A percentile compares a stretch with the other conserved stretches of the same genome.
Conservation (phyloP, 2,113 vertebrate species). For the Lutjanus erythropterus region DNA sequence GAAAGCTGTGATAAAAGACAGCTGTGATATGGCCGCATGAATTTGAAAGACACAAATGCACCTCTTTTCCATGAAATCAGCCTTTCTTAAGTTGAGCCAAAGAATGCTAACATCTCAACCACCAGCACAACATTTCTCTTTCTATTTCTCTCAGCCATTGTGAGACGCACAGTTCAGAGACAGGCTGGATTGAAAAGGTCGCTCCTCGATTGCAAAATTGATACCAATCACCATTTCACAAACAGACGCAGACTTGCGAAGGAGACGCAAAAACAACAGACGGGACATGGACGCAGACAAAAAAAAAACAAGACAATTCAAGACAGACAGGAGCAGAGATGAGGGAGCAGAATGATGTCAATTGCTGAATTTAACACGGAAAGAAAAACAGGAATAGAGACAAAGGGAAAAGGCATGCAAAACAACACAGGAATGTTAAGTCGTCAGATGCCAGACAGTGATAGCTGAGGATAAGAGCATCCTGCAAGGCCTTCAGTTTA, state of each 20-base stretch:
- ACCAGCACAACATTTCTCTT: conserved; percentile 39
- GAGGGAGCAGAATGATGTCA: background rate
- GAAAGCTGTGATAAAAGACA: conserved; percentile 32
- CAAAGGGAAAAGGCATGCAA: conserved; percentile 45
- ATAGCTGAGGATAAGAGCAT: conserved; percentile 56
- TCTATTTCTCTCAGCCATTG: conserved; percentile 40
- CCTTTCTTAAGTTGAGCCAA: conserved; percentile 19
- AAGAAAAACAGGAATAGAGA: conserved; percentile 42
- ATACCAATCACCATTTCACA: conserved; percentile 37
- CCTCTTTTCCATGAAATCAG: conserved; percentile 26
- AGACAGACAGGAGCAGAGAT: conserved; percentile 25
- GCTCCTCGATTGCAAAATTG: conserved; percentile 26
- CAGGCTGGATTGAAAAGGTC: conserved; percentile 17
- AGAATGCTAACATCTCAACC: conserved; percentile 61
- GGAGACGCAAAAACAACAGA: conserved; percentile 18
- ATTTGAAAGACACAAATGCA: conserved; percentile 59
- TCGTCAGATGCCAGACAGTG: conserved; percentile 65
- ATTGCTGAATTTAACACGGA: background rate
- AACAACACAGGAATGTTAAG: conserved; percentile 70
- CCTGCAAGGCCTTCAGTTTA: conserved; percentile 29
- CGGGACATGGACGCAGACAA: background rate
- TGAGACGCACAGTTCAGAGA: conserved; percentile 37
- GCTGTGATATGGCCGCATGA: conserved; percentile 62
- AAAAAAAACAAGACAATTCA: conserved; percentile 13
- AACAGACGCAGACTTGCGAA: conserved; percentile 11